phyloP scores from a whole-genome alignment of 2,888 invertebrate genomes.

The Tenthredo notha region DNA sequence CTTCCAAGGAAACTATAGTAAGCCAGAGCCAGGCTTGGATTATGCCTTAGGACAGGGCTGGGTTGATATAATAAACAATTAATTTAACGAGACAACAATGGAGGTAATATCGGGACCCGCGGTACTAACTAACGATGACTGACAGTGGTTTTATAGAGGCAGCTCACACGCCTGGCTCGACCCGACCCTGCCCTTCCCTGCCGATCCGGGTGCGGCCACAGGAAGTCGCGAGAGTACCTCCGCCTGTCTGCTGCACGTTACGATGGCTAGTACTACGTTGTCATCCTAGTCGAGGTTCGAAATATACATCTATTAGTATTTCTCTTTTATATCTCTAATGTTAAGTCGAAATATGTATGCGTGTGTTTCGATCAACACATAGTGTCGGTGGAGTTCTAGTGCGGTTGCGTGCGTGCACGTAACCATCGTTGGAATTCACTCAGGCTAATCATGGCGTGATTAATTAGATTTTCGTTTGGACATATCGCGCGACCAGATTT shows the following conservation, averaged over 20 bases:
- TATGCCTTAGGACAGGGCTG: slow-evolving; percentile 53
- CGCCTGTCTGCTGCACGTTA: not conserved
- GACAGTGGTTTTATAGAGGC: slow-evolving; percentile 69
- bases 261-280: not conserved
- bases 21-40: slow-evolving; percentile 43
- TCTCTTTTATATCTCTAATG: not conserved
- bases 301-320: not conserved
- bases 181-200: slow-evolving; percentile 21
- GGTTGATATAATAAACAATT: slow-evolving; percentile 69
- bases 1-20: slow-evolving; percentile 33
- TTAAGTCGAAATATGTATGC: not conserved
- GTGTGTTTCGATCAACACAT: not conserved
- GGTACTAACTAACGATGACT: slow-evolving; percentile 68
- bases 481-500: slow-evolving; percentile 42
- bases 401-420: slow-evolving; percentile 29
- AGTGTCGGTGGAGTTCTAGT: not conserved
- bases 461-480: slow-evolving; percentile 46
- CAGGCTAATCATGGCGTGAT: slow-evolving; percentile 50
- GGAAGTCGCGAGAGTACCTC: slow-evolving; percentile 54
- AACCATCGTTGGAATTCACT: slow-evolving; percentile 48
- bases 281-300: not conserved
- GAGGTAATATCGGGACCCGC: slow-evolving; percentile 64
- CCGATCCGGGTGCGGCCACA: slow-evolving; percentile 50
- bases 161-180: slow-evolving; percentile 52
- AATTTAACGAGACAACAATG: slow-evolving; percentile 68